These are phyloP conservation scores for Cylloceria caligata DNA, from an alignment of 2,888 invertebrate species.

Conservation along the genomic window DNA sequence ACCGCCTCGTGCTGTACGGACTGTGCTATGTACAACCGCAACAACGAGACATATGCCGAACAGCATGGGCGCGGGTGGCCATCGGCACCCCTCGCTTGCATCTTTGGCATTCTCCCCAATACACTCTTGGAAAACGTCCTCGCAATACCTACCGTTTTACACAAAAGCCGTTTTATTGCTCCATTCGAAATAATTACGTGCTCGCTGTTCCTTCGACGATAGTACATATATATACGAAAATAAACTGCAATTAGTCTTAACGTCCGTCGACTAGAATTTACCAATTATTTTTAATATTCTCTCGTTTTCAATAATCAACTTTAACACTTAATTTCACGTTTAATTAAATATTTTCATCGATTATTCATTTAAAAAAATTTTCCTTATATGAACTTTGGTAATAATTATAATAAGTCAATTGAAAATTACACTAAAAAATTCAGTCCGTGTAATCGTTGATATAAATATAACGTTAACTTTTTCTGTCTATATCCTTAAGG, in stretches of 20 bases:
- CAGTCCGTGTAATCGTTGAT: neutral
- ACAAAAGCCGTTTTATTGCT: conserved; percentile 48
- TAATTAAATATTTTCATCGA: neutral
- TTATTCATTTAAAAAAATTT: neutral
- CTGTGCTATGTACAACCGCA: conserved; percentile 45
- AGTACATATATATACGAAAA: neutral
- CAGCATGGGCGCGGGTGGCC: conserved; percentile 59
- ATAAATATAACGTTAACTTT: neutral
- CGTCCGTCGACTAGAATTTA: conserved; percentile 6
- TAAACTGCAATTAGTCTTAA: conserved; percentile 27
- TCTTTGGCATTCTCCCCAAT: conserved; percentile 45
- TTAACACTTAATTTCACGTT: neutral
- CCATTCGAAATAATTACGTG: conserved; percentile 38
- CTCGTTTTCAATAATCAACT: neutral
- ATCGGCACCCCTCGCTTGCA: conserved; percentile 13
- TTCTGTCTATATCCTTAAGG: conserved; percentile 9
- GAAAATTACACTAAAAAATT: neutral
- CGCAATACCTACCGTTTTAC: conserved; percentile 32
- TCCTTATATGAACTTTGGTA: neutral
- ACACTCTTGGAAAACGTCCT: conserved; percentile 47
- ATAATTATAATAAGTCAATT: neutral
- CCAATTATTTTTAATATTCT: conserved; percentile 11
- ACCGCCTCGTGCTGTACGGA: conserved; percentile 24
- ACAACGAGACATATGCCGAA: conserved; percentile 61
- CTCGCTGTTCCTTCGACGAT: conserved; percentile 5